phyloP scores from a whole-genome alignment of 2,113 vertebrate genomes.

The Syrmaticus mikado region DNA sequence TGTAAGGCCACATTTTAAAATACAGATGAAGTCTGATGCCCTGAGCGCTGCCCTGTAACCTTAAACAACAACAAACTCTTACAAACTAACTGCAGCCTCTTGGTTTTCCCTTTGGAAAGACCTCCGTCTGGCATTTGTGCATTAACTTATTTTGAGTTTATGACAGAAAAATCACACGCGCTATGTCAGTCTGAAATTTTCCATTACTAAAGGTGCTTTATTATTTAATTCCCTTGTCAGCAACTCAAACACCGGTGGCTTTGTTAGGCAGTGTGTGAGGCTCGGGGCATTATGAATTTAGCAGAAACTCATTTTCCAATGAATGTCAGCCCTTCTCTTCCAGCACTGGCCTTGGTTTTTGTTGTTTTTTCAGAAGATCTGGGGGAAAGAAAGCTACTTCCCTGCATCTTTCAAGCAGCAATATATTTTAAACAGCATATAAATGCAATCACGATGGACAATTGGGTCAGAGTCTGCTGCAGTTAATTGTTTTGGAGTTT shows the following conservation, averaged over 20 bases:
- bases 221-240: slow-evolving; percentile 30
- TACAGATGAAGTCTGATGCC: neutral
- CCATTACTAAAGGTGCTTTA: slow-evolving; percentile 37
- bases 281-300: neutral
- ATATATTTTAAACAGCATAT: neutral
- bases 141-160: neutral
- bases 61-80: neutral
- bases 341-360: neutral
- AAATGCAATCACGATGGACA: neutral
- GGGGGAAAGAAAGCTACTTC: neutral
- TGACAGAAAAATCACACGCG: neutral
- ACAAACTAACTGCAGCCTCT: neutral
- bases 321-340: neutral
- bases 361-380: neutral
- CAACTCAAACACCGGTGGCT: slow-evolving; percentile 18
- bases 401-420: neutral
- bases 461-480: neutral
- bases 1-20: neutral
- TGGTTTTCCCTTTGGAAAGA: neutral
- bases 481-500: neutral
- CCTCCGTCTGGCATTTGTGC: neutral
- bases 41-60: neutral
- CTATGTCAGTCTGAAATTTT: neutral
- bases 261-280: neutral
- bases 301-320: neutral